A percentile compares a stretch with the other conserved stretches of the same genome.
Conservation (phyloP, 1,140 invertebrate species). For the Drosophila albomicans region DNA sequence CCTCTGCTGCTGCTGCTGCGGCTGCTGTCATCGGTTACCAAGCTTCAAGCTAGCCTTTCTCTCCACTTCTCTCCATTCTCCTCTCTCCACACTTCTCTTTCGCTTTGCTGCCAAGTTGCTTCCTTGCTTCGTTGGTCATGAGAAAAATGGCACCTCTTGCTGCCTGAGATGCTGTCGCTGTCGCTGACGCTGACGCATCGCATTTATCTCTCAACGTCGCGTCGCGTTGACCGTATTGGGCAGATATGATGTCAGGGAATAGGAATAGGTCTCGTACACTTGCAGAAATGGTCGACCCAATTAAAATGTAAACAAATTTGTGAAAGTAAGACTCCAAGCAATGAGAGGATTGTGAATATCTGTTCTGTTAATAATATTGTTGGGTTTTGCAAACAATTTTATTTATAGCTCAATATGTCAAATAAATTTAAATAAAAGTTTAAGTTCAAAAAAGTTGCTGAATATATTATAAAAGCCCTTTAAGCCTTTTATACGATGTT, state of each 20-base stretch:
- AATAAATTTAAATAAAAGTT: no score
- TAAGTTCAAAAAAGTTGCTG: no score
- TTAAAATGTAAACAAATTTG: no score
- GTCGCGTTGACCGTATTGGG: slow-evolving; percentile 33
- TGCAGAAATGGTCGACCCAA: neutral
- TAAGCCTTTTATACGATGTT: no score
- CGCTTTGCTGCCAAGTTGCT: slow-evolving; percentile 43
- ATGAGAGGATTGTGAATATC: no score
- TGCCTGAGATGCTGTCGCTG: slow-evolving; percentile 22
- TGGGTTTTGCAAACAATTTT: no score
- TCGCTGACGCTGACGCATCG: slow-evolving; percentile 32
- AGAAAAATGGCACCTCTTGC: slow-evolving; percentile 73
- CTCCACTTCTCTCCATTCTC: neutral
- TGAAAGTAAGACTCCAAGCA: no score
- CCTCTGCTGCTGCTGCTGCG: neutral
- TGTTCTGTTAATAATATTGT: no score
- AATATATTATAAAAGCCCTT: no score
- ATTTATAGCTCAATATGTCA: no score
- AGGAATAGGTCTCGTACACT: slow-evolving; percentile 23
- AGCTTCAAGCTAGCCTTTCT: neutral
- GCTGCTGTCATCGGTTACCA: slow-evolving; percentile 11
- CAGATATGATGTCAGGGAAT: slow-evolving; percentile 3
- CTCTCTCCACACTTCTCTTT: neutral
- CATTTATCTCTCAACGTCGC: slow-evolving; percentile 32
- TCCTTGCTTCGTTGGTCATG: slow-evolving; percentile 68